These are phyloP conservation scores for Rousettus madagascariensis DNA, from an alignment of 2,797 vertebrate species.

Conservation along the genomic window DNA sequence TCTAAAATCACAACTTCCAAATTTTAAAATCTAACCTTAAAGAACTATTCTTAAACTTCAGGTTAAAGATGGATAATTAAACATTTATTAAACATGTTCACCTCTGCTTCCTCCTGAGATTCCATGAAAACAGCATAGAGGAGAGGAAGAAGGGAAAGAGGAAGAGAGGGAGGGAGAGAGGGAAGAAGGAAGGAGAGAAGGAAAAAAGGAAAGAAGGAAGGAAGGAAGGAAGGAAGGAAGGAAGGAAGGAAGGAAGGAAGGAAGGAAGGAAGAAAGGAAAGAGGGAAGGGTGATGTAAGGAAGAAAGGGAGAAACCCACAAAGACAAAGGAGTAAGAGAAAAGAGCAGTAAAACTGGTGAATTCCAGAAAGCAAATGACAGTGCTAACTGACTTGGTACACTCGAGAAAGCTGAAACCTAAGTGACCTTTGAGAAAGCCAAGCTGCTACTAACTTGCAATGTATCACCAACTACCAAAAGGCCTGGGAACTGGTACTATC, in stretches of 20 bases:
- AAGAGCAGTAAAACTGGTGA: neutral
- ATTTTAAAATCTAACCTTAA: constrained; percentile 32
- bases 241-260: too few relatives aligned
- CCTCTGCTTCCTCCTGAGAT: neutral
- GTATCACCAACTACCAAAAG: neutral
- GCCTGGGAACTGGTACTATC: neutral
- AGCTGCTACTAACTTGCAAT: neutral
- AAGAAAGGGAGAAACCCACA: neutral
- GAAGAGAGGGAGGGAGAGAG: neutral
- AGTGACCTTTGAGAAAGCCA: neutral
- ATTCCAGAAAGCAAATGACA: neutral
- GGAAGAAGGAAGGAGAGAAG: too few relatives aligned
- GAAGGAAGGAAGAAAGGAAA: too few relatives aligned
- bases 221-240: neutral
- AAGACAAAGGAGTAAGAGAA: neutral
- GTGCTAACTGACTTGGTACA: neutral
- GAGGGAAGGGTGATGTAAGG: too few relatives aligned
- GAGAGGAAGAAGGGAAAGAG: neutral
- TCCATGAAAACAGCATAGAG: neutral
- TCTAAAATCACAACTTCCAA: neutral
- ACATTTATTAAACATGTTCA: neutral
- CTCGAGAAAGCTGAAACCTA: neutral
- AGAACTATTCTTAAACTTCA: neutral
- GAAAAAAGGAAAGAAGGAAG: too few relatives aligned
- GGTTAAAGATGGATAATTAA: constrained; percentile 6